Evolutionary conservation across 2,113 vertebrate genomes (phyloP), one percentile per base, ranked within the genome.

Genomic region (Riparia riparia): DNA sequence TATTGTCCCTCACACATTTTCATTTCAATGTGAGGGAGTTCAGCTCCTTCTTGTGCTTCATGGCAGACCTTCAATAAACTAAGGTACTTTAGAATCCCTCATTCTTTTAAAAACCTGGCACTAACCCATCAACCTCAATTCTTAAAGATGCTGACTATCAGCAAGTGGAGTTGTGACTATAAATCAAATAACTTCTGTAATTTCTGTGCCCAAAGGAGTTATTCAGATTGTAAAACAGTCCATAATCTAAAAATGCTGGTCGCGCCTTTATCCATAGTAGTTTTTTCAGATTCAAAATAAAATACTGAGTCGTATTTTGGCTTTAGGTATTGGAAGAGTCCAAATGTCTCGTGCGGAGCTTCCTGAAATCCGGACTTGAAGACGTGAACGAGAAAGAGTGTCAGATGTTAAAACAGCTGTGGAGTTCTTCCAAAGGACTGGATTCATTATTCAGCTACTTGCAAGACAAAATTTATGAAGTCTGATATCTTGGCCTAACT

Each of bases 321-420:
- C 85, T 95, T 65, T 95, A 99, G 99, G 99, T 99, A 53, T 94
- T 99, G 83, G 99, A 99, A 95, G 99, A 99, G 95, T 99, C 99
- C 31, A 99, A 99, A 98, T 99, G 98, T 93, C 98, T 99, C 12
- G 95, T 99, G 49, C 98, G 99, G 78, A 99, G 99, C 89, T 99
- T 99, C 95, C 96, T 99, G 94, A 98, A 98, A 96, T 98, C 99
- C 0, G 98, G 99, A 49, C 98, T 99, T 69, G 99, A 99, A 96
- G 99, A 99, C 13, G 99, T 99, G 92, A 99, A 99, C 1, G 99
- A 99, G 92, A 99, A 99, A 44, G 99, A 99, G 95, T 99, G 99
- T 93, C 97, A 99, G 97, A 99, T 99, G 99, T 97, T 99, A 78
- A 99, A 99, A 91, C 99, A 99, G 95, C 98, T 99, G 82, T 99